phyloP scores from a whole-genome alignment of 2,888 invertebrate genomes.

The Synanthedon myopaeformis region DNA sequence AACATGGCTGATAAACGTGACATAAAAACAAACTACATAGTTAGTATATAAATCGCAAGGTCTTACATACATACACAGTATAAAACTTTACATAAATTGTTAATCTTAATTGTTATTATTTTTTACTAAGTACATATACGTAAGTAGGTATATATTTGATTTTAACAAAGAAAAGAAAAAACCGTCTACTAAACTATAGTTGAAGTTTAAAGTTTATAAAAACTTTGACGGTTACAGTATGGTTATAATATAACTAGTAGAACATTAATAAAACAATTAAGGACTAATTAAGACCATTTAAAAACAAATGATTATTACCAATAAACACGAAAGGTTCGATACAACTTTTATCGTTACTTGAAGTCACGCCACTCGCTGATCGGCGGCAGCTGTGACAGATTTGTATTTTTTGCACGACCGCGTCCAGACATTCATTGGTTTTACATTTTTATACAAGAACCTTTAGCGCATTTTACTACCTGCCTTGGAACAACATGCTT shows the following conservation, averaged over 20 bases:
- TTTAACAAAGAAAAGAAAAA: background rate
- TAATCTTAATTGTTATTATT: too few relatives aligned
- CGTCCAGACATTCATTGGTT: conserved; percentile 40
- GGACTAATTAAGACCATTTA: too few relatives aligned
- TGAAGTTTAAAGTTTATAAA: background rate
- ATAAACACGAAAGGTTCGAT: background rate
- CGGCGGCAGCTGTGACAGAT: conserved; percentile 35
- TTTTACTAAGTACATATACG: background rate
- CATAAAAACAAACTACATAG: too few relatives aligned
- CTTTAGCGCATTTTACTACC: conserved; percentile 20
- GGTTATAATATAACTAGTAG: background rate
- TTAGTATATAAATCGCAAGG: too few relatives aligned
- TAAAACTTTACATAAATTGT: too few relatives aligned
- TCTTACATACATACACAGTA: too few relatives aligned
- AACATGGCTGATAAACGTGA: too few relatives aligned
- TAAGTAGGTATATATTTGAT: background rate
- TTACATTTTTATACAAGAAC: conserved; percentile 26
- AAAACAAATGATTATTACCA: background rate
- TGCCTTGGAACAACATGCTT: conserved; percentile 13
- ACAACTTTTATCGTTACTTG: too few relatives aligned
- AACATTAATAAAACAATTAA: background rate
- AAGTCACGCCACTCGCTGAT: background rate
- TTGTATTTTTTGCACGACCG: conserved; percentile 40
- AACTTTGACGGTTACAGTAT: background rate
- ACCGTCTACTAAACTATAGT: background rate